phyloP scores from a whole-genome alignment of 2,888 invertebrate genomes.

The Spodoptera picta region DNA sequence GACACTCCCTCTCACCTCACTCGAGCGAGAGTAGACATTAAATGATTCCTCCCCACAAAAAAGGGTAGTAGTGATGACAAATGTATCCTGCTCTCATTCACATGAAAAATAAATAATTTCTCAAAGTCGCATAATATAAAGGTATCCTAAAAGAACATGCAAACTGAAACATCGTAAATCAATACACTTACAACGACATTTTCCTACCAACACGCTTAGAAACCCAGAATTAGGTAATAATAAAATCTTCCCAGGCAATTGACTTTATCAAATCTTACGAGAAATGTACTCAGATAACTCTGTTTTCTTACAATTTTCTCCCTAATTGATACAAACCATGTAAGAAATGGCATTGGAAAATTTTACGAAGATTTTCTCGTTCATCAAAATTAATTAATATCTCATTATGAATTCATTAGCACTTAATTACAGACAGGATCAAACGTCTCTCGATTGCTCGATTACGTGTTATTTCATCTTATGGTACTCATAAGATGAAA shows the following conservation, averaged over 20 bases:
- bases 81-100: too few relatives aligned
- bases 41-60: too few relatives aligned
- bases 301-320: slow-evolving; percentile 33
- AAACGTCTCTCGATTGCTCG: slow-evolving; percentile 28
- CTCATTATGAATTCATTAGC: slow-evolving; percentile 43
- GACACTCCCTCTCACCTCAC: too few relatives aligned
- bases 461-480: too few relatives aligned
- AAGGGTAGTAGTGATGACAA: too few relatives aligned
- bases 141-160: background rate
- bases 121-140: too few relatives aligned
- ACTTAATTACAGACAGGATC: slow-evolving; percentile 49
- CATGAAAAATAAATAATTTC: too few relatives aligned
- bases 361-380: slow-evolving; percentile 30
- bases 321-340: slow-evolving; percentile 31
- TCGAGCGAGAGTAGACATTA: too few relatives aligned
- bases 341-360: slow-evolving; percentile 6
- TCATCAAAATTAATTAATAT: slow-evolving; percentile 48
- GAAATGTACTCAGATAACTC: slow-evolving; percentile 3
- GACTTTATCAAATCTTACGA: slow-evolving; percentile 38
- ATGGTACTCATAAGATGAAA: too few relatives aligned
- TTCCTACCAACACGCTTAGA: slow-evolving; percentile 26
- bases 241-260: slow-evolving; percentile 48
- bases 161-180: slow-evolving; percentile 30
- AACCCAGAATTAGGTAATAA: slow-evolving; percentile 40
- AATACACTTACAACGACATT: slow-evolving; percentile 34